Base-by-base conservation (phyloP, 2,113 vertebrate genomes). In the Cnemophilus loriae region DNA sequence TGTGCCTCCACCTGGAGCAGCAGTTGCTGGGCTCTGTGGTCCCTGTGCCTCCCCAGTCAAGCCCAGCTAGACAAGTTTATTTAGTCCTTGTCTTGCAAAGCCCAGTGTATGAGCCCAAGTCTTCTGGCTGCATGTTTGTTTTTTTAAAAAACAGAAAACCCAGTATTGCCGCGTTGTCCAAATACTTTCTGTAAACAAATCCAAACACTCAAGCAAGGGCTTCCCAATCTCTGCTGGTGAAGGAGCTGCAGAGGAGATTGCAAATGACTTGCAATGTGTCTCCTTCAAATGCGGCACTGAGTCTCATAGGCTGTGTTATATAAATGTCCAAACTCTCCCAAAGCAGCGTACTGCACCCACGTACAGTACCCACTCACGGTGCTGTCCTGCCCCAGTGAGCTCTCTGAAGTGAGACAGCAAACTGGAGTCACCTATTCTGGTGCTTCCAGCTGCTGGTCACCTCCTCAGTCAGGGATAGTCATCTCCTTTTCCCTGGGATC, bases 21-120 rank as follows among this genome's bases (percentile, higher is more conserved):
- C 32, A 52, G 60, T 11, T 0, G 0, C 55, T n/a, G 65, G 21
- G 53, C 46, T 84, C 10, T 1, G 16, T 0, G 2, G 3, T 73
- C 67, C 69, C 64, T 20, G 28, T 20, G 75, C 52, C 50, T 41
- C 9, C 33, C 32, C 65, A 71, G 35, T 1, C 32, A 69, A 37
- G 35, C 46, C 18, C 71, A 85, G 37, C 17, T 16, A 19, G 27
- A 35, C 16, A 53, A 64, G n/a, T 60, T 71, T 49, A 44, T 55
- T 71, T 18, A 15, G 61, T 71, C 28, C 57, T 53, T 22, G 61
- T 61, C 75, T 55, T 30, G 16, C 71, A 33, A 57, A 74, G 59
- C 47, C 23, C 76, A 3, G 16, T 6, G 27, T 8, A 13, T 9
- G 30, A 77, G 42, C 47, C 60, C 46, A 16, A 11, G 33, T 61